Conservation (phyloP, 2,888 invertebrate genomes). For the Caenorhabditis sp. region DNA sequence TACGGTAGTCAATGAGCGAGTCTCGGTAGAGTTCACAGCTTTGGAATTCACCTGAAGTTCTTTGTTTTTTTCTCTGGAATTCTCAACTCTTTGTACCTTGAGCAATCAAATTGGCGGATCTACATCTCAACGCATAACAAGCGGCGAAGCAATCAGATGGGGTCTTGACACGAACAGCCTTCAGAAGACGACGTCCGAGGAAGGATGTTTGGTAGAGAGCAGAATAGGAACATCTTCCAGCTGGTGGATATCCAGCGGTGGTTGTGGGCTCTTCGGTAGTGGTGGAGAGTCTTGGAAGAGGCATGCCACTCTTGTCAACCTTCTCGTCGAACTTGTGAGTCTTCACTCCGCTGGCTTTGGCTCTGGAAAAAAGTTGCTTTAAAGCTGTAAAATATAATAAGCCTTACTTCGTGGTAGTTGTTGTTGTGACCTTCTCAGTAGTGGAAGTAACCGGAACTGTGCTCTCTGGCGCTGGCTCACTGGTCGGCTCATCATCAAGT, state of each 20-base stretch:
- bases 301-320: slow-evolving; percentile 63
- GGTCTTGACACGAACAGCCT: slow-evolving; percentile 71
- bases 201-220: slow-evolving; percentile 82
- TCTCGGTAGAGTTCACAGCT: slow-evolving; percentile 78
- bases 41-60: slow-evolving; percentile 67
- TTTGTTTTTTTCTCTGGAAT: no score
- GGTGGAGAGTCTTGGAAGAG: slow-evolving; percentile 63
- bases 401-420: slow-evolving; percentile 46
- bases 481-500: slow-evolving; percentile 48
- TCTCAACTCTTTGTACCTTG: no score
- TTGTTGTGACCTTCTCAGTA: slow-evolving; percentile 30
- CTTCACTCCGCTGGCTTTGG: slow-evolving; percentile 67
- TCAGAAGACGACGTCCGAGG: slow-evolving; percentile 69
- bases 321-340: slow-evolving; percentile 72
- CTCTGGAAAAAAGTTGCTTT: slow-evolving; percentile 9
- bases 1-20: slow-evolving; percentile 82
- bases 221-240: slow-evolving; percentile 80
- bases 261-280: slow-evolving; percentile 68
- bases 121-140: slow-evolving; percentile 78
- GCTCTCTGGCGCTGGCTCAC: slow-evolving; percentile 29
- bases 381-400: not conserved
- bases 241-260: slow-evolving; percentile 74
- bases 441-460: slow-evolving; percentile 25
- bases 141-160: slow-evolving; percentile 80
- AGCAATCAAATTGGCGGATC: slow-evolving; percentile 81